These are phyloP conservation scores for Sardinella longiceps DNA, from an alignment of 2,797 vertebrate species.

Conservation along the genomic window DNA sequence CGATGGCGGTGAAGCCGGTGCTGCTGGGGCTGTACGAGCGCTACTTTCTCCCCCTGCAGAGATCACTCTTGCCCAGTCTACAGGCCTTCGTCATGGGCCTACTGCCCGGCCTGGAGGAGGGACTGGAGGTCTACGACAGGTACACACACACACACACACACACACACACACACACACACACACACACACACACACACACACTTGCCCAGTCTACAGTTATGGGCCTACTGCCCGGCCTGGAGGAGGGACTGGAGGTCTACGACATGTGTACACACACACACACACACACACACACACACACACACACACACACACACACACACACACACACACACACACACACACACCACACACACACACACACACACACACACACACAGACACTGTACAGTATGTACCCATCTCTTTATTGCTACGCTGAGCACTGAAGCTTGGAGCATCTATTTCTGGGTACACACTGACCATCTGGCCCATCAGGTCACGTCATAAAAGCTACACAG, in stretches of 20 bases:
- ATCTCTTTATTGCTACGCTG: neutral
- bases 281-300: neutral
- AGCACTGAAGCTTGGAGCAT: neutral
- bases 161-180: neutral
- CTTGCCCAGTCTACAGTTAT: slow-evolving; percentile 93
- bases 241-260: slow-evolving; percentile 94
- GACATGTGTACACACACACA: slow-evolving; percentile 80
- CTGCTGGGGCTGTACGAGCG: slow-evolving; percentile 92
- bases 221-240: slow-evolving; percentile 91
- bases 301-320: too few relatives aligned
- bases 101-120: slow-evolving; percentile 94
- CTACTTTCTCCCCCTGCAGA: slow-evolving; percentile 95
- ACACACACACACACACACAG: slow-evolving; percentile 42
- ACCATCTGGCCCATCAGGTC: neutral
- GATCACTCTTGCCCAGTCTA: slow-evolving; percentile 90
- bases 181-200: too few relatives aligned
- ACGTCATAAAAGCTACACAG: too few relatives aligned
- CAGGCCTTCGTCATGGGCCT: slow-evolving; percentile 94
- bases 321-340: too few relatives aligned
- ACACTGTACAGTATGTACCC: too few relatives aligned
- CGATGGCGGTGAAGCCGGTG: slow-evolving; percentile 92
- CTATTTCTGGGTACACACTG: neutral
- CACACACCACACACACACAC: too few relatives aligned
- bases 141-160: slow-evolving; percentile 55
- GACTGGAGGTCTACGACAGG: slow-evolving; percentile 95